These are phyloP conservation scores for Scomber colias DNA, from an alignment of 2,113 vertebrate genomes.

Conservation along the genomic window DNA sequence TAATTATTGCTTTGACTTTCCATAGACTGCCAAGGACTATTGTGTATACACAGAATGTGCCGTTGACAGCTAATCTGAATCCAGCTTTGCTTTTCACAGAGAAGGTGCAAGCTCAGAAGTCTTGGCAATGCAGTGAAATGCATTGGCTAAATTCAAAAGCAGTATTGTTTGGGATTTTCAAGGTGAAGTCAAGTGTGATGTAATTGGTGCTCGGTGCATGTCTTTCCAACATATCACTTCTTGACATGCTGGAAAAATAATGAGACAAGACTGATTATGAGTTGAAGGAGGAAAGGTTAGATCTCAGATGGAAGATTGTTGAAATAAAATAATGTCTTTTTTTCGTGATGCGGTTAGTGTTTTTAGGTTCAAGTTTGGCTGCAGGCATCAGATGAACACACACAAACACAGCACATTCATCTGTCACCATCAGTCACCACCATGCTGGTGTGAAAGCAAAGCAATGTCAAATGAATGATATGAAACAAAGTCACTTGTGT, in stretches of 20 bases:
- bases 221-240: constrained; percentile 12
- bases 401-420: constrained; percentile 19
- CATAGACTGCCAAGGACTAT: constrained; percentile 65
- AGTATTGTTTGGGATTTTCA: constrained; percentile 50
- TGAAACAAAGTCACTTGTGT: constrained; percentile 47
- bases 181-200: constrained; percentile 31
- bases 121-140: constrained; percentile 32
- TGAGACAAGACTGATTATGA: background rate
- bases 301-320: background rate
- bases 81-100: constrained; percentile 7
- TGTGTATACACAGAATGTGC: constrained; percentile 75
- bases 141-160: constrained; percentile 48
- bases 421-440: constrained; percentile 18
- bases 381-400: constrained; percentile 48
- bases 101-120: constrained; percentile 40
- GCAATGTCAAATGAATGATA: constrained; percentile 58
- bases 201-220: constrained; percentile 1
- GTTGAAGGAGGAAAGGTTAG: background rate
- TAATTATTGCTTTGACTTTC: constrained; percentile 79
- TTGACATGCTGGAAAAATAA: background rate
- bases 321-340: background rate
- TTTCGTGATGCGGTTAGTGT: background rate
- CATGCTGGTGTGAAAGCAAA: constrained; percentile 30
- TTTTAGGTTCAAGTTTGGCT: constrained; percentile 37
- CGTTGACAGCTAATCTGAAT: constrained; percentile 62